phyloP scores from a whole-genome alignment of 2,113 vertebrate species.

The Gasterosteus aculeatus region DNA sequence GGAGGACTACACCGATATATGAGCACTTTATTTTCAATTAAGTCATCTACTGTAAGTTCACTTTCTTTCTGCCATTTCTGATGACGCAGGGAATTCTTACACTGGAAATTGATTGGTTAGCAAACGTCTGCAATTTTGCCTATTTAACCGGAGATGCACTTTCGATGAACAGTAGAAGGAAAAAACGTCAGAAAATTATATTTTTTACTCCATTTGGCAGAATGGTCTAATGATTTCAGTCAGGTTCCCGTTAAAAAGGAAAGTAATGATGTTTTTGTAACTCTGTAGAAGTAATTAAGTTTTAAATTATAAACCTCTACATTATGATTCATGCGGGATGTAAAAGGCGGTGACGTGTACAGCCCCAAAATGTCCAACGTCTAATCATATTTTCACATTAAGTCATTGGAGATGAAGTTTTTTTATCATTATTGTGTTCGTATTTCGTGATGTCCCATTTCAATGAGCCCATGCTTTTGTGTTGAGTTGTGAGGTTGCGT shows the following conservation, averaged over 20 bases:
- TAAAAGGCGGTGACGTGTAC: background rate
- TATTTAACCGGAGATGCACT: conserved; percentile 60
- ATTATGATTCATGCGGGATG: background rate
- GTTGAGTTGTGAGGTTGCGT: too few species aligned
- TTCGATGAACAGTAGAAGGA: background rate
- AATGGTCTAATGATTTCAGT: background rate
- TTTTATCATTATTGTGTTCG: background rate
- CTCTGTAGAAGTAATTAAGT: background rate
- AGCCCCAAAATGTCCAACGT: background rate
- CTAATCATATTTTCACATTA: background rate
- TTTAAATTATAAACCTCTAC: background rate
- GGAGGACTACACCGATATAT: conserved; percentile 51
- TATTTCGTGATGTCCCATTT: background rate
- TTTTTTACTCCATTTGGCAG: background rate
- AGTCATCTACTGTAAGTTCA: conserved; percentile 58
- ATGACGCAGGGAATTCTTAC: conserved; percentile 76
- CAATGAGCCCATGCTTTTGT: background rate
- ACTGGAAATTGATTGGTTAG: conserved; percentile 76
- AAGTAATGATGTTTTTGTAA: background rate
- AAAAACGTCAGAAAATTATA: conserved; percentile 17
- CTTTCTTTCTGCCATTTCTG: conserved; percentile 76
- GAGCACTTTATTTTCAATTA: conserved; percentile 81
- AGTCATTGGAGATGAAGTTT: background rate
- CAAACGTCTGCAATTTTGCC: conserved; percentile 79
- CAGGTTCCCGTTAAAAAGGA: background rate